Evolutionary conservation across 1,140 invertebrate genomes (phyloP).

Genomic region (Portunus trituberculatus): DNA sequence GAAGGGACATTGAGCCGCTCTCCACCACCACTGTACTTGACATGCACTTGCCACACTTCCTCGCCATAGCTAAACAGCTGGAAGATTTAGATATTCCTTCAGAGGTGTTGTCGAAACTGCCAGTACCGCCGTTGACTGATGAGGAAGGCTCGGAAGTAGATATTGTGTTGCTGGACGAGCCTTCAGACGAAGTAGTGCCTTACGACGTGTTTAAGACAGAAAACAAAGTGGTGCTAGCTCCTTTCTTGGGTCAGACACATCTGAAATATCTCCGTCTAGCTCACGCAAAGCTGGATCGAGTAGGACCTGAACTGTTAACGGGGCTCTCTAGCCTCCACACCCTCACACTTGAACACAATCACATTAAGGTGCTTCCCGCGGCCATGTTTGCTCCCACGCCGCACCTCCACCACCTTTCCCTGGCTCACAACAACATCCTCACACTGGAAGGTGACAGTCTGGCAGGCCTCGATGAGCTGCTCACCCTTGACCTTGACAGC

Average conservation of each 20-base stretch:
- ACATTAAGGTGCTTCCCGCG: slow-evolving; percentile 68
- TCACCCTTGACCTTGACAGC: slow-evolving; percentile 72
- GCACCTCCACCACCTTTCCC: slow-evolving; percentile 62
- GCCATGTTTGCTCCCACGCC: slow-evolving; percentile 70
- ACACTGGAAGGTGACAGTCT: slow-evolving; percentile 63
- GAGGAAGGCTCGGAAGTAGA: slow-evolving; percentile 34
- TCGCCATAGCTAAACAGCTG: slow-evolving; percentile 61
- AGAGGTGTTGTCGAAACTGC: slow-evolving; percentile 26
- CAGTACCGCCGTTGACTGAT: neutral
- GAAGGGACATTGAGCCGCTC: slow-evolving; percentile 61
- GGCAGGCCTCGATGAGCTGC: slow-evolving; percentile 60
- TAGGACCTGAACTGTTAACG: slow-evolving; percentile 65
- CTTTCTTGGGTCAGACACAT: slow-evolving; percentile 58
- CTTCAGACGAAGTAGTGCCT: slow-evolving; percentile 60
- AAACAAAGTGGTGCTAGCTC: slow-evolving; percentile 55
- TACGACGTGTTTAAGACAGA: slow-evolving; percentile 69
- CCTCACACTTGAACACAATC: slow-evolving; percentile 72
- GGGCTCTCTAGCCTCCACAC: slow-evolving; percentile 66
- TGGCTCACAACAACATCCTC: slow-evolving; percentile 73
- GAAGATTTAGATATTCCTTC: slow-evolving; percentile 66
- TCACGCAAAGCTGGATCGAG: slow-evolving; percentile 68
- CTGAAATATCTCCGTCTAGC: slow-evolving; percentile 71
- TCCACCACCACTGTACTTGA: slow-evolving; percentile 67
- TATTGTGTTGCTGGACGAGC: slow-evolving; percentile 37
- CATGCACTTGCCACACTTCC: slow-evolving; percentile 66